Percentiles rank a stretch among this genome's conserved stretches.
These are phyloP conservation scores for Sarcophaga subvicina DNA, from an alignment of 2,888 invertebrate species.

Conservation along the genomic window DNA sequence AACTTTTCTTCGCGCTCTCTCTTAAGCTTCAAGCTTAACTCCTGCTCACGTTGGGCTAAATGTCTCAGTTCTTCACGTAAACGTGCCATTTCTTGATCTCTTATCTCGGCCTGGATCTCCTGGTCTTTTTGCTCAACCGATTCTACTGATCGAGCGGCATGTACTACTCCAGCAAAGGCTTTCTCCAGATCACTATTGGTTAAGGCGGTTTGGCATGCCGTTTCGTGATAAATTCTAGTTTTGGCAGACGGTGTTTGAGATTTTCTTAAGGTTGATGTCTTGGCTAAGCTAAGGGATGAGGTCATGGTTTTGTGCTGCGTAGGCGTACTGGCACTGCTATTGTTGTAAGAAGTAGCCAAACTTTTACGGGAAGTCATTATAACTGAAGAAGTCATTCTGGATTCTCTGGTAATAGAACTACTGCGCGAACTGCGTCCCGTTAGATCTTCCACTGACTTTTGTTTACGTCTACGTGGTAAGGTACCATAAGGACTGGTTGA, in stretches of 20 bases:
- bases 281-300: constrained; percentile 58
- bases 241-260: constrained; percentile 80
- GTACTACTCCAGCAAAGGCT: constrained; percentile 85
- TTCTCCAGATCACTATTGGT: constrained; percentile 88
- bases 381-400: constrained; percentile 81
- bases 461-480: constrained; percentile 88
- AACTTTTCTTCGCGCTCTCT: constrained; percentile 88
- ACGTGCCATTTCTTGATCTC: constrained; percentile 85
- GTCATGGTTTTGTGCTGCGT: constrained; percentile 70
- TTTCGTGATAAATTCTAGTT: constrained; percentile 91
- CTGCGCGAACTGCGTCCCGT: constrained; percentile 81
- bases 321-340: constrained; percentile 65
- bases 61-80: constrained; percentile 84
- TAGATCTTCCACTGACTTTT: constrained; percentile 85
- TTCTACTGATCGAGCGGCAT: constrained; percentile 78
- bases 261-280: constrained; percentile 70
- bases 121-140: constrained; percentile 83
- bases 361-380: constrained; percentile 76
- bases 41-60: constrained; percentile 85
- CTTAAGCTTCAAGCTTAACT: constrained; percentile 84
- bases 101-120: constrained; percentile 86
- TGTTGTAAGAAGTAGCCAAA: constrained; percentile 67
- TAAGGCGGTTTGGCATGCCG: constrained; percentile 89
- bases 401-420: constrained; percentile 82
- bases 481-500: constrained; percentile 90